Evolutionary conservation across 2,888 invertebrate genomes (phyloP).

Genomic region (Drosophila histrio): DNA sequence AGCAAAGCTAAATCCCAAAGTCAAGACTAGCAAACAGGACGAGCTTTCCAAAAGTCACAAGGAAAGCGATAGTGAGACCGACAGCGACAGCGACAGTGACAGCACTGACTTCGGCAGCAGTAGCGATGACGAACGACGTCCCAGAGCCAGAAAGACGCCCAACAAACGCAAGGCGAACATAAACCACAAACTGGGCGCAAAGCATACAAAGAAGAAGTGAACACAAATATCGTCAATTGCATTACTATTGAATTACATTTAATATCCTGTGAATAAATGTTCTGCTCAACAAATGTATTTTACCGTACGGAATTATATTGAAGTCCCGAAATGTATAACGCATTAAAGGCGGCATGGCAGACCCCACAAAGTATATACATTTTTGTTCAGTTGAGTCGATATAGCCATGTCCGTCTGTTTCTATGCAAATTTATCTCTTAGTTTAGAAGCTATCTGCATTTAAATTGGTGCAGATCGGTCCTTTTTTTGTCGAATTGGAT

Average conservation of each 20-base stretch:
- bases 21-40: background rate
- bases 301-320: too few species aligned
- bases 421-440: too few species aligned
- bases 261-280: background rate
- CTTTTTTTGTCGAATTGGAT: too few species aligned
- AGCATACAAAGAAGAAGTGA: constrained; percentile 7
- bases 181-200: background rate
- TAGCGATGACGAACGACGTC: background rate
- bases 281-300: background rate
- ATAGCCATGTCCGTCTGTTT: too few species aligned
- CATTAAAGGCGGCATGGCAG: too few species aligned
- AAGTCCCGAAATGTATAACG: too few species aligned
- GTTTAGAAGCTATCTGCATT: too few species aligned
- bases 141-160: background rate
- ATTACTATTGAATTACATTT: background rate
- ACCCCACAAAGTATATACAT: too few species aligned
- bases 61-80: background rate
- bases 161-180: constrained; percentile 7
- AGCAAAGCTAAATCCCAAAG: background rate
- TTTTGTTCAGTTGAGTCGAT: too few species aligned
- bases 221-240: background rate
- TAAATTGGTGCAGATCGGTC: too few species aligned
- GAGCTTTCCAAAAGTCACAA: background rate
- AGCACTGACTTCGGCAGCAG: constrained; percentile 1
- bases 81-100: constrained; percentile 2